Base-by-base conservation (phyloP, 2,888 invertebrate species). In the Cheilosia vulpina region DNA sequence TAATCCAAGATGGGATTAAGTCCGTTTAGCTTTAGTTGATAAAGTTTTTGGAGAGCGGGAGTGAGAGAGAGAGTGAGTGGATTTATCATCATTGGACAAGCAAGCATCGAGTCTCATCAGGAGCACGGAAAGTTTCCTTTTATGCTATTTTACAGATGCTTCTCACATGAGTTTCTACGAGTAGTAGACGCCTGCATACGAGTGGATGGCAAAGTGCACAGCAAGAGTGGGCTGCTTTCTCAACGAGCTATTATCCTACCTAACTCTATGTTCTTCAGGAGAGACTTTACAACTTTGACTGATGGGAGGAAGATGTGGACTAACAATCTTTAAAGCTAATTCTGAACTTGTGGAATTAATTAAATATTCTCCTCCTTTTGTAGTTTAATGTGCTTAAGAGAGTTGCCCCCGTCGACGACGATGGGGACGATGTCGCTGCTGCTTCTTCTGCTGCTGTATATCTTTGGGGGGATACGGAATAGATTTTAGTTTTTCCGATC, bases 11-110 rank as follows among this genome's bases (percentile, higher is more conserved):
- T 80, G 73, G 80, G 80, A 80, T 84, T 80, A 76, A 76, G 84
- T 80, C 80, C 65, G 63, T 84, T 69, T 79, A 80, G 80, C 75
- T 84, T 80, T 84, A 84, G 80, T 84, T 80, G 62, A 84, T 80
- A 80, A 75, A 84, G 75, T 80, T 84, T 80, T 50, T 38, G 17
- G 17, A 55, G 53, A 62, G 53, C 53, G 43, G n/a, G 43, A 43
- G 15, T 0, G 41, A 45, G 45, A 38, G 38, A 15, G 41, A 0
- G 43, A 45, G 47, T 75, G 63, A 71, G 69, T 80, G 79, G 53
- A 75, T 79, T 69, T 80, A 80, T 60, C 53, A 65, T 69, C 69
- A 72, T 65, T 79, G 79, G 58, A 58, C 52, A 58, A 58, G 24
- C 79, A 58, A 13, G 45, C 57, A 58, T 50, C 58, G 62, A 69